Conservation (phyloP, 2,113 vertebrate species). For the Cebus imitator region DNA sequence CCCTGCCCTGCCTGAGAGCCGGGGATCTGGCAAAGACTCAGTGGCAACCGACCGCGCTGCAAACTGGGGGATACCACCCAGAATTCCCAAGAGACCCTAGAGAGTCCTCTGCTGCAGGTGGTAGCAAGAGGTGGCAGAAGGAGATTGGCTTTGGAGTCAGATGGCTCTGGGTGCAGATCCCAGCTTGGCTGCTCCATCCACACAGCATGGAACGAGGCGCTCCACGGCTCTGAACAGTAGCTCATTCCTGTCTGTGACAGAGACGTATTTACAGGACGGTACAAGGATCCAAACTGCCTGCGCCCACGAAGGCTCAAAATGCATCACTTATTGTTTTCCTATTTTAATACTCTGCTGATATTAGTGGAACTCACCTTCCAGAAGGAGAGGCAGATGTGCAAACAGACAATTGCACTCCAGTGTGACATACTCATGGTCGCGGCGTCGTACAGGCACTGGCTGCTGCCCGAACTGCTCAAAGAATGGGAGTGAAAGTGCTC, state of each 20-base stretch:
- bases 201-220: accelerated
- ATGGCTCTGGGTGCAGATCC: neutral
- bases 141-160: neutral
- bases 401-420: neutral
- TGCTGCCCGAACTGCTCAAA: accelerated
- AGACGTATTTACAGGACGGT: accelerated
- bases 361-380: neutral
- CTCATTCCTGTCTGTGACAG: neutral
- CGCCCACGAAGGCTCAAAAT: no score
- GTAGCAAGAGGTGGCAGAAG: no score
- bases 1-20: neutral
- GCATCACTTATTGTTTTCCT: neutral
- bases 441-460: accelerated
- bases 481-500: accelerated
- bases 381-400: slow-evolving; percentile 11
- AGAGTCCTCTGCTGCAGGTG: neutral
- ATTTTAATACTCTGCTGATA: neutral
- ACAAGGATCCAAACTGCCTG: accelerated
- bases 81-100: neutral
- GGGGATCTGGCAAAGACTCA: neutral
- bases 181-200: accelerated
- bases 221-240: accelerated
- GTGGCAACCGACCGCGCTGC: accelerated
- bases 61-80: accelerated
- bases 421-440: accelerated